Conservation (phyloP, 2,113 vertebrate species). For the Rhodinocichla rosea region DNA sequence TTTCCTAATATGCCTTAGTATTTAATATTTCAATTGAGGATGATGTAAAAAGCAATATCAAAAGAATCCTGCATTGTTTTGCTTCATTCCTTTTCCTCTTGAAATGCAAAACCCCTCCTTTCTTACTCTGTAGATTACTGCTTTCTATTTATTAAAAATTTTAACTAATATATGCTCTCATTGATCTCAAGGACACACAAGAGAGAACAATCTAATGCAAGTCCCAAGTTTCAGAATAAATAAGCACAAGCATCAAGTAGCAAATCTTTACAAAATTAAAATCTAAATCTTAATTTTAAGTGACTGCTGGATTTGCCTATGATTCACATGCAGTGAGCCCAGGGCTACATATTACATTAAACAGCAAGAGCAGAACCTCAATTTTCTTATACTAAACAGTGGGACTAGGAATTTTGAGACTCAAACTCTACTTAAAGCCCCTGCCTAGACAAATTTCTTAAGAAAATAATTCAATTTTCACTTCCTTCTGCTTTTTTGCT, state of each 20-base stretch:
- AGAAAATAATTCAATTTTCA: background rate
- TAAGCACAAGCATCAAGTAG: background rate
- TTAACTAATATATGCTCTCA: background rate
- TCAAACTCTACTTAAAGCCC: background rate
- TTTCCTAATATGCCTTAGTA: background rate
- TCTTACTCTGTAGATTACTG: background rate
- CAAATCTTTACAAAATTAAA: background rate
- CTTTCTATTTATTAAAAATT: background rate
- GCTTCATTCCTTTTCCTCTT: background rate
- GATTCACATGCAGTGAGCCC: background rate
- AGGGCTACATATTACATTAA: background rate
- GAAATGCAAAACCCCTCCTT: background rate
- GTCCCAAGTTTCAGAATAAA: background rate
- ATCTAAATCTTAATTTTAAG: background rate
- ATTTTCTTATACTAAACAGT: background rate
- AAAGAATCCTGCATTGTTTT: background rate
- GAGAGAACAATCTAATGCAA: background rate
- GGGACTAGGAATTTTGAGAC: background rate
- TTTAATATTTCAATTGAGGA: background rate
- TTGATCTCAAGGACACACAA: background rate
- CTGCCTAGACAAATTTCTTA: background rate
- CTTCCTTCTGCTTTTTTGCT: background rate
- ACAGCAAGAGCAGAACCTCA: background rate
- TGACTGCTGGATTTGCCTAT: background rate
- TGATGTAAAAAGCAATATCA: background rate